Evolutionary conservation across 2,888 invertebrate species (phyloP).

Genomic region (Priapulus caudatus): DNA sequence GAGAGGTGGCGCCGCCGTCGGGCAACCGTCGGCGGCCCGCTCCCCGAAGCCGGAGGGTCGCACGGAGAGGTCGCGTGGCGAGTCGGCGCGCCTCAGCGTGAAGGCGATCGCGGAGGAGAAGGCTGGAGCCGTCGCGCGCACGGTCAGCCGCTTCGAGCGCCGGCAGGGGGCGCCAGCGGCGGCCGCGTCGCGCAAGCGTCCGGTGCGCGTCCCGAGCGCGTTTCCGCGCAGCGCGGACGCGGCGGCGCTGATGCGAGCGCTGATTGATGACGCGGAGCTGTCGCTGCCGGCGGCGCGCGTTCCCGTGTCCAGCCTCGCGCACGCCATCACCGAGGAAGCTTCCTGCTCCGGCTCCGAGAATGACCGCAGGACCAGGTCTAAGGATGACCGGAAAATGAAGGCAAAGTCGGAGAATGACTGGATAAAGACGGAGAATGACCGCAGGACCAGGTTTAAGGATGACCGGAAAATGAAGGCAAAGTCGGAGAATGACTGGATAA

Average conservation of each 20-base stretch:
- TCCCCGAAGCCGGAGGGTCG: background rate
- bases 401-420: no score
- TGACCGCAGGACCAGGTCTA: no score
- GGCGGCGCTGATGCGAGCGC: background rate
- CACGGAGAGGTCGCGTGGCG: background rate
- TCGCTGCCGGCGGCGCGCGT: background rate
- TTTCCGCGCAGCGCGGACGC: slow-evolving; percentile 22
- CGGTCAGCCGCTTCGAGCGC: slow-evolving; percentile 24
- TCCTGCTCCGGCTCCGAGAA: background rate
- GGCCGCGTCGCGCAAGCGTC: slow-evolving; percentile 22
- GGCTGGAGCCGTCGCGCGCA: slow-evolving; percentile 28
- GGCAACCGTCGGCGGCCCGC: background rate
- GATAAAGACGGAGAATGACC: no score
- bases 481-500: no score
- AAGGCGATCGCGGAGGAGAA: background rate
- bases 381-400: no score
- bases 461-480: no score
- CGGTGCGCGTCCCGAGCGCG: slow-evolving; percentile 29
- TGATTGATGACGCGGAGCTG: background rate
- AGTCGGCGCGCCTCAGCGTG: background rate
- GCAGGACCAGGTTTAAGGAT: no score
- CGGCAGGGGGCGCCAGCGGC: slow-evolving; percentile 21
- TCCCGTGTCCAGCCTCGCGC: background rate
- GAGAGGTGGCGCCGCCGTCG: no score
- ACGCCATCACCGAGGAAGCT: background rate